phyloP scores from a whole-genome alignment of 1,140 invertebrate species.

The Drosophila funebris region DNA sequence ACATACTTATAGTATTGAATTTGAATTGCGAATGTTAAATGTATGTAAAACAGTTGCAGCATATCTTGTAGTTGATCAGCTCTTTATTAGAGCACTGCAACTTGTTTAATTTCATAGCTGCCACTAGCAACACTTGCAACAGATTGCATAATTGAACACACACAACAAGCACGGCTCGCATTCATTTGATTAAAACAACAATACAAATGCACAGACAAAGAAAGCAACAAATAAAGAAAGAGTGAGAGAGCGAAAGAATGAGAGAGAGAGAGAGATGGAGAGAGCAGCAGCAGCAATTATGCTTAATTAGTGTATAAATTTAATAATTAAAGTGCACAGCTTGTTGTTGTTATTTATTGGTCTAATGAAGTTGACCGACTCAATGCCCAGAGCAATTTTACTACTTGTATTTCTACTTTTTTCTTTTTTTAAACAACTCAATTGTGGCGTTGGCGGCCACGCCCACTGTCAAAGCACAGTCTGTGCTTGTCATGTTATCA shows the following conservation, averaged over 20 bases:
- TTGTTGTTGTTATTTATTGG: conserved; percentile 53
- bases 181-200: conserved; percentile 60
- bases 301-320: conserved; percentile 70
- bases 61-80: neutral
- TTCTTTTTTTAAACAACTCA: conserved; percentile 12
- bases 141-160: conserved; percentile 57
- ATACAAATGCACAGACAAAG: conserved; percentile 2
- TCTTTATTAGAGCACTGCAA: neutral
- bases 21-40: neutral
- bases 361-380: conserved; percentile 72
- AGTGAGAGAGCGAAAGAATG: conserved; percentile 8
- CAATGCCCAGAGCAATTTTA: too few relatives aligned
- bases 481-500: conserved; percentile 2
- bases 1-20: too few relatives aligned
- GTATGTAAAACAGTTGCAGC: neutral
- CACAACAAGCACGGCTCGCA: conserved; percentile 22
- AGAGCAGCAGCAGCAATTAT: conserved; percentile 58
- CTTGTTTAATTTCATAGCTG: conserved; percentile 13
- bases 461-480: conserved; percentile 6
- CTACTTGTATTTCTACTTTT: too few relatives aligned
- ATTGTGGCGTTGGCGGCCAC: conserved; percentile 15
- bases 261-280: neutral
- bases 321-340: conserved; percentile 53
- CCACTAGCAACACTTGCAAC: conserved; percentile 27
- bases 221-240: neutral